Evolutionary conservation across 2,113 vertebrate genomes (phyloP).

Genomic region (Tonatia bakeri): DNA sequence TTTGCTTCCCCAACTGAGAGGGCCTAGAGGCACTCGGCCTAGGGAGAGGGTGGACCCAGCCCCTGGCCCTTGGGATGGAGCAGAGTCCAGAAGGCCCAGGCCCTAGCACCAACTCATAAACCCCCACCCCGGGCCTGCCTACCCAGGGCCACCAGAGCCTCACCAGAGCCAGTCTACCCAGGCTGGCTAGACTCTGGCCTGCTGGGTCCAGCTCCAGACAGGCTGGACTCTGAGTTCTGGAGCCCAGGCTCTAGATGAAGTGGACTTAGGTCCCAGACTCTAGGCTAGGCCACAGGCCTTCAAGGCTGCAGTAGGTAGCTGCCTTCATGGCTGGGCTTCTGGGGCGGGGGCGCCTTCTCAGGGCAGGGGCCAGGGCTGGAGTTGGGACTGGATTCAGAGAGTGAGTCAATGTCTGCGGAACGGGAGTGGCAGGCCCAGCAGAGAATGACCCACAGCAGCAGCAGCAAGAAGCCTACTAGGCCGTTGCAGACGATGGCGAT

Average conservation of each 20-base stretch:
- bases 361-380: slow-evolving; percentile 79
- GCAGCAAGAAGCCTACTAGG: slow-evolving; percentile 80
- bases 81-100: slow-evolving; percentile 59
- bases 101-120: slow-evolving; percentile 70
- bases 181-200: slow-evolving; percentile 32
- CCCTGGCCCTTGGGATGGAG: slow-evolving; percentile 41
- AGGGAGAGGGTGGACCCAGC: slow-evolving; percentile 12
- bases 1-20: slow-evolving; percentile 55
- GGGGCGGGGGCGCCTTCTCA: slow-evolving; percentile 72
- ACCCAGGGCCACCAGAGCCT: background rate
- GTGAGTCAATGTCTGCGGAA: slow-evolving; percentile 66
- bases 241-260: slow-evolving; percentile 32
- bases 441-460: slow-evolving; percentile 84
- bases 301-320: slow-evolving; percentile 85
- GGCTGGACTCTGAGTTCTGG: slow-evolving; percentile 35
- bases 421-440: slow-evolving; percentile 86
- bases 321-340: slow-evolving; percentile 82
- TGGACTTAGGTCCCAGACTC: slow-evolving; percentile 51
- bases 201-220: slow-evolving; percentile 41
- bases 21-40: background rate
- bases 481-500: slow-evolving; percentile 86
- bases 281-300: slow-evolving; percentile 46
- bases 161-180: background rate
- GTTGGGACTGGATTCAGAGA: slow-evolving; percentile 72
- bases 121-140: slow-evolving; percentile 40